These are phyloP conservation scores for Graptemys geographica DNA, from an alignment of 2,797 vertebrate species.

Conservation along the genomic window DNA sequence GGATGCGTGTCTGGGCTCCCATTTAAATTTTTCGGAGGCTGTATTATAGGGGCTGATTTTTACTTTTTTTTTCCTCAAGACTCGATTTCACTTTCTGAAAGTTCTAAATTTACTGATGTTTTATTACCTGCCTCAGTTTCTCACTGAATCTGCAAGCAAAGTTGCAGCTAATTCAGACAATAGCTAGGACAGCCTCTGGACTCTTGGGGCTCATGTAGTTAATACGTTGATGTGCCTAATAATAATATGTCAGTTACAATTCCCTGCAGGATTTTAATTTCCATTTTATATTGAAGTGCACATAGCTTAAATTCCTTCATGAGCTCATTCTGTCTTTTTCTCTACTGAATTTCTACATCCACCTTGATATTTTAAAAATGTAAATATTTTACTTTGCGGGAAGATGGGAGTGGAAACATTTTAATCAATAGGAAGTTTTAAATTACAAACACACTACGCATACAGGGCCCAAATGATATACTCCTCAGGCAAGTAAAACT, in stretches of 20 bases:
- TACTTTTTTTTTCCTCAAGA: not conserved
- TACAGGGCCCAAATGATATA: not conserved
- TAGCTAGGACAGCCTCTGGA: not conserved
- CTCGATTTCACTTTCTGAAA: not conserved
- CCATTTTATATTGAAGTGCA: conserved; percentile 1
- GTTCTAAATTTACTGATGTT: conserved; percentile 47
- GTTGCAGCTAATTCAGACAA: conserved; percentile 18
- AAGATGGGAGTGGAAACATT: not conserved
- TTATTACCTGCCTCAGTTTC: conserved; percentile 47
- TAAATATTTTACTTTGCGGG: not conserved
- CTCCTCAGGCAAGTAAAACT: not conserved
- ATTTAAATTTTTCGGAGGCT: not conserved
- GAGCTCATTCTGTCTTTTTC: not conserved
- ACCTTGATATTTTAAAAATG: not conserved
- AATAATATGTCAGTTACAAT: conserved; percentile 15
- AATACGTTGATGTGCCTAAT: conserved; percentile 3
- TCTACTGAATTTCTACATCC: conserved; percentile 16
- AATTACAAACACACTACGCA: not conserved
- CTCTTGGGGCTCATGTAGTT: conserved; percentile 9
- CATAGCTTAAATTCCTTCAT: conserved; percentile 9
- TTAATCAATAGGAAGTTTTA: not conserved
- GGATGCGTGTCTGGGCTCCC: not conserved
- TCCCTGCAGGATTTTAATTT: conserved; percentile 37
- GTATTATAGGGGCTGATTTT: not conserved
- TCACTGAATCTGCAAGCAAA: conserved; percentile 37